Evolutionary conservation across 2,888 invertebrate genomes (phyloP).

Genomic region (Chaetoderma sp.): DNA sequence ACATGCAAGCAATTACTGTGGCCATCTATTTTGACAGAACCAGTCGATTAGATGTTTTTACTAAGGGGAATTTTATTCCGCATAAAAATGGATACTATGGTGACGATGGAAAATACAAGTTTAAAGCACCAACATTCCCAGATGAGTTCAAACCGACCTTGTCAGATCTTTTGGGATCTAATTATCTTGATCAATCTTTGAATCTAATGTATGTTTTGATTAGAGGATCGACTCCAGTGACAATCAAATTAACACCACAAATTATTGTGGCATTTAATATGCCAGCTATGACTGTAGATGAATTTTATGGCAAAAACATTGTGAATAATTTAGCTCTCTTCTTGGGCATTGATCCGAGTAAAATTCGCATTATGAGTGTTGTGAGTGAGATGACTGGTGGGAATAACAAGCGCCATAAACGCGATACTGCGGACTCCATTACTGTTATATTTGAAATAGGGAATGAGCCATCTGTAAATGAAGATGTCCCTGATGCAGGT

Average conservation of each 20-base stretch:
- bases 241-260: conserved; percentile 39
- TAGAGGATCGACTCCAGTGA: conserved; percentile 38
- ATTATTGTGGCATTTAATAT: conserved; percentile 42
- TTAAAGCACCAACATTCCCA: background rate
- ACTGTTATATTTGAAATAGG: conserved; percentile 47
- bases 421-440: conserved; percentile 14
- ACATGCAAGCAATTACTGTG: conserved; percentile 44
- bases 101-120: background rate
- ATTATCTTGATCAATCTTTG: conserved; percentile 47
- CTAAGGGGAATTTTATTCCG: conserved; percentile 36
- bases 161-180: conserved; percentile 45
- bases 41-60: conserved; percentile 51
- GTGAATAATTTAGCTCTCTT: conserved; percentile 56
- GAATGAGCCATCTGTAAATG: conserved; percentile 25
- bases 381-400: conserved; percentile 46
- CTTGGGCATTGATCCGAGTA: conserved; percentile 48
- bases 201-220: conserved; percentile 47
- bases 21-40: conserved; percentile 49
- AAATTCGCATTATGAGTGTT: conserved; percentile 52
- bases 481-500: background rate
- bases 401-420: conserved; percentile 38
- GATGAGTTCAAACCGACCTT: conserved; percentile 42
- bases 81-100: conserved; percentile 44
- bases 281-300: conserved; percentile 50
- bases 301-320: conserved; percentile 60